Percentiles rank a stretch among this genome's conserved stretches.
Conservation (phyloP, 2,797 vertebrate genomes). For the Darevskia nairensis region DNA sequence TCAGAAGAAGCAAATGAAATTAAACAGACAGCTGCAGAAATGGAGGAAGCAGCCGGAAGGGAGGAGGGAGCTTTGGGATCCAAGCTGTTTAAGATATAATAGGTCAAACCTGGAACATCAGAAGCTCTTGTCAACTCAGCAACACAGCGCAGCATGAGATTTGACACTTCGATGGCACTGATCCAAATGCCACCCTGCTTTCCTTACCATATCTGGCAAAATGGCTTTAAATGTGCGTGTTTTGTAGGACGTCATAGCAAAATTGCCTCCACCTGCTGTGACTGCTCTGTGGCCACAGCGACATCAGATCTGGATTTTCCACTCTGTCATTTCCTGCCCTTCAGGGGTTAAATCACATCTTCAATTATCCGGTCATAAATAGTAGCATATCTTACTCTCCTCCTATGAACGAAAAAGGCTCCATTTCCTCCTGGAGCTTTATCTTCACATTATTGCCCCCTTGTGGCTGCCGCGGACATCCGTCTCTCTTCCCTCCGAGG, state of each 20-base stretch:
- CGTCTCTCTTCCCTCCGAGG: not conserved
- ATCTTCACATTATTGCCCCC: constrained; percentile 64
- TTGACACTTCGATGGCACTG: no score
- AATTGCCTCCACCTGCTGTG: not conserved
- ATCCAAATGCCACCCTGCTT: not conserved
- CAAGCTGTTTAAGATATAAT: not conserved
- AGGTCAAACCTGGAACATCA: not conserved
- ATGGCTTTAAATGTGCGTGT: not conserved
- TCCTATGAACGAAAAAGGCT: not conserved
- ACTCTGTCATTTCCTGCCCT: not conserved
- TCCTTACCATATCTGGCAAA: not conserved
- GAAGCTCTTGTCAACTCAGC: not conserved
- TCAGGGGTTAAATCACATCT: constrained; percentile 14
- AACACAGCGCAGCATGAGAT: not conserved
- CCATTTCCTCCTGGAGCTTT: constrained; percentile 2
- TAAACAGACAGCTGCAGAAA: not conserved
- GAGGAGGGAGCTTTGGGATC: not conserved
- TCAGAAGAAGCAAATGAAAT: not conserved
- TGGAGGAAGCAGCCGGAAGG: not conserved
- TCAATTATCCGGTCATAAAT: constrained; percentile 31
- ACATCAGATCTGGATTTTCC: not conserved
- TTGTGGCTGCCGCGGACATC: constrained; percentile 34
- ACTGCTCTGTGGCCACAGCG: not conserved
- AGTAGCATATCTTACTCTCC: not conserved
- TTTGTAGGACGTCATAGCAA: not conserved